Base-by-base conservation (phyloP, 1,140 invertebrate species). In the Probaryconus sp. region DNA sequence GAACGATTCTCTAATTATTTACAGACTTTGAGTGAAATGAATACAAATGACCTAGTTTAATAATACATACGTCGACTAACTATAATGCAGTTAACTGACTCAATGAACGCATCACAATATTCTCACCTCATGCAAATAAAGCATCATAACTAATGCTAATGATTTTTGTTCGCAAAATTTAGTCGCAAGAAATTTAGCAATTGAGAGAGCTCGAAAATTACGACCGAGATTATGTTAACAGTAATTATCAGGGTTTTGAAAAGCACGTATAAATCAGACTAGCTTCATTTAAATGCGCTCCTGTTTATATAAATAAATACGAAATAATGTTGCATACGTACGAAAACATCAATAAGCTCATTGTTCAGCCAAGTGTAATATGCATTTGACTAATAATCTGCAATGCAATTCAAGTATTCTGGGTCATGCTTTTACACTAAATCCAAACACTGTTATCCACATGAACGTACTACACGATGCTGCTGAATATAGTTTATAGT, bases 21-120 rank as follows among this genome's bases (percentile, higher is more conserved):
- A n/a, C 9, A 30, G 11, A 20, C 24, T 26, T 17, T 10, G 37
- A 40, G 28, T 40, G 20, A 56, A 56, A 56, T 56, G 42, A 42
- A 42, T 26, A 56, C 10, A 56, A 56, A 56, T 56, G 51, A 56
- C 51, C 51, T 43, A 56, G 37, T 56, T 56, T 31, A 56, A 42
- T 56, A 37, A 24, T 26, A 56, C 20, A 42, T 42, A 42, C 31
- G 42, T 37, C 24, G 10, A 56, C 24, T 31, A 56, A 56, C 51
- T 42, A 17, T 53, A 31, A 42, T 43, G 31, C 24, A 53, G 13
- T 40, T 40, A 40, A 38, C 13, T 24, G 35, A 31, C 9, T 35
- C 18, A 48, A 48, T 28, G 33, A 33, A 48, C 16, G 45, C 45
- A 9, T 16, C 3, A 33, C 7, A 31, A 17, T 33, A 35, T 50